These are phyloP conservation scores for Sitobion miscanthi DNA, from an alignment of 1,140 invertebrate species.

Conservation along the genomic window DNA sequence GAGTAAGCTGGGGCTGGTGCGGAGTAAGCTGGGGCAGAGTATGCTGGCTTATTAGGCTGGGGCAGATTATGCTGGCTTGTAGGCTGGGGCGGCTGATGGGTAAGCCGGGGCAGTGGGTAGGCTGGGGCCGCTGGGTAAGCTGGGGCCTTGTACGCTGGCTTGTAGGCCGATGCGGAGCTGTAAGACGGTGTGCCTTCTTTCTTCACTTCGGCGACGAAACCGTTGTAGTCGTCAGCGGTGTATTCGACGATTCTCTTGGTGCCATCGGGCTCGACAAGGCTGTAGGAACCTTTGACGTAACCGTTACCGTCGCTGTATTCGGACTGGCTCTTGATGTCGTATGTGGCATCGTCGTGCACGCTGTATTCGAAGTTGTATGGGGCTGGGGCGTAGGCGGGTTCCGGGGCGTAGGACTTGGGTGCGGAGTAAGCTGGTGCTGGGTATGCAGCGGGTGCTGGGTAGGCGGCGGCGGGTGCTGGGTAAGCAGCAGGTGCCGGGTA, in stretches of 20 bases:
- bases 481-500: background rate
- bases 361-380: conserved; percentile 67
- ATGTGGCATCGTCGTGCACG: conserved; percentile 67
- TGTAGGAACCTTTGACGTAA: conserved; percentile 64
- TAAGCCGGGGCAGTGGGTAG: conserved; percentile 16
- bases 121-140: conserved; percentile 65
- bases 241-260: conserved; percentile 70
- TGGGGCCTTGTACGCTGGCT: conserved; percentile 64
- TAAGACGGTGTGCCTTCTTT: conserved; percentile 56
- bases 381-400: conserved; percentile 61
- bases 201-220: conserved; percentile 64
- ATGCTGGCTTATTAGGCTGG: background rate
- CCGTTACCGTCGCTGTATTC: conserved; percentile 68
- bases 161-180: conserved; percentile 63
- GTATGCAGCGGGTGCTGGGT: conserved; percentile 19
- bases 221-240: conserved; percentile 69
- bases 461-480: conserved; percentile 11
- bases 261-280: conserved; percentile 65
- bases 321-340: conserved; percentile 69
- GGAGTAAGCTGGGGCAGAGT: conserved; percentile 61
- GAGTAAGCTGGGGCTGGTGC: conserved; percentile 61
- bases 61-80: background rate
- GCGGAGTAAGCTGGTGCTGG: conserved; percentile 34
- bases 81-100: conserved; percentile 57
- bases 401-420: conserved; percentile 32